Evolutionary conservation across 2,888 invertebrate species (phyloP), one percentile per base, ranked within the genome.

Genomic region (Rapana venosa): DNA sequence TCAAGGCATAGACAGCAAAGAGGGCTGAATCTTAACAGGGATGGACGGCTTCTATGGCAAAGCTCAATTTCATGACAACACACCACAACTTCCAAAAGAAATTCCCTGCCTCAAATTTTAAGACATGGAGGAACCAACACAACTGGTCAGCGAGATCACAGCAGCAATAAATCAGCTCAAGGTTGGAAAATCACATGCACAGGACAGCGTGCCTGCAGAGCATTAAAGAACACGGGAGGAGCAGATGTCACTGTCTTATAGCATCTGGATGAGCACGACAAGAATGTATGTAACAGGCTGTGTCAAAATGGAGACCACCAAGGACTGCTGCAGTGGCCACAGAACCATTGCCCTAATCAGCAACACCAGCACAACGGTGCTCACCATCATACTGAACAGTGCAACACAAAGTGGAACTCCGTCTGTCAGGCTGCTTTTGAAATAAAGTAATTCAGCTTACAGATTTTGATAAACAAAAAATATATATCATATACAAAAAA

Each of bases 381-480:
- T 66, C 2, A 66, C 13, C 66, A 66, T 13, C 66, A 66, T 6
- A 66, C 66, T 66, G 4, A 66, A 66, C 66, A 66, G 66, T 6
- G 66, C 1, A 66, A 66, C 66, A 66, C 1, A 66, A 66, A 66
- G 13, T 66, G 26, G 66, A 66, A 66, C 66, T 66, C 74, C n/a
- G 74, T 74, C 74, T 74, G 74, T 74, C 74, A 74, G 74, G 74
- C 74, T 74, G 74, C 22, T 74, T 74, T 17, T n/a, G n/a, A 30
- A 17, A 74, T 26, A 74, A n/a, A 22, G 74, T 74, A 2, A 61
- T 30, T 74, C 26, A 26, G 26, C 26, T 74, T 74, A 74, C 74
- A 74, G 74, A 26, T n/a, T 22, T 74, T 74, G 30, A 74, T 30
- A 74, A 26, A n/a, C n/a, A n/a, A n/a, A n/a, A 47, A 47, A 47